Evolutionary conservation across 2,888 invertebrate species (phyloP).

Genomic region (Lacanobia wlatinum): DNA sequence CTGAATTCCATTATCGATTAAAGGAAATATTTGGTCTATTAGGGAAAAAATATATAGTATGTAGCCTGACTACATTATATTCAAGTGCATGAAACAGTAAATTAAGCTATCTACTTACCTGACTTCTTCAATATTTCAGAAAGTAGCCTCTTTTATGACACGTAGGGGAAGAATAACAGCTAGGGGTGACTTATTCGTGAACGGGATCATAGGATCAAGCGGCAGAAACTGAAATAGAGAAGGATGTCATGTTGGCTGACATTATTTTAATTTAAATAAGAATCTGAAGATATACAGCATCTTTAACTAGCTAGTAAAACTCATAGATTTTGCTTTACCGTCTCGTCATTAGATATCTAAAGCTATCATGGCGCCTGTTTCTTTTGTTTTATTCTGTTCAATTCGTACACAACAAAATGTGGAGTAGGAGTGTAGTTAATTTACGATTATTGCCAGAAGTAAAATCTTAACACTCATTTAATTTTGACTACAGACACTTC

Average conservation of each 20-base stretch:
- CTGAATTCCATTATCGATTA: no score
- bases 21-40: not conserved
- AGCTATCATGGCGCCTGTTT: no score
- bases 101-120: conserved; percentile 6
- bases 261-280: not conserved
- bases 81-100: conserved; percentile 19
- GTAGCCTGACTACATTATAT: not conserved
- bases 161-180: conserved; percentile 2
- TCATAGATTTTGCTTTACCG: no score
- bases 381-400: conserved; percentile 16
- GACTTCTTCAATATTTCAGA: conserved; percentile 31
- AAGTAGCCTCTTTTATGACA: conserved; percentile 18
- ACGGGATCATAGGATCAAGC: conserved; percentile 1
- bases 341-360: no score
- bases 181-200: conserved; percentile 18
- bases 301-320: no score
- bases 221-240: conserved; percentile 2
- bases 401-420: conserved; percentile 28
- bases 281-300: no score
- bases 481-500: conserved; percentile 2
- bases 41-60: not conserved
- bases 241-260: not conserved
- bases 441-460: not conserved
- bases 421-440: conserved; percentile 23
- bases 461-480: not conserved